phyloP scores from a whole-genome alignment of 2,888 invertebrate species.

The Amphipyra berbera region DNA sequence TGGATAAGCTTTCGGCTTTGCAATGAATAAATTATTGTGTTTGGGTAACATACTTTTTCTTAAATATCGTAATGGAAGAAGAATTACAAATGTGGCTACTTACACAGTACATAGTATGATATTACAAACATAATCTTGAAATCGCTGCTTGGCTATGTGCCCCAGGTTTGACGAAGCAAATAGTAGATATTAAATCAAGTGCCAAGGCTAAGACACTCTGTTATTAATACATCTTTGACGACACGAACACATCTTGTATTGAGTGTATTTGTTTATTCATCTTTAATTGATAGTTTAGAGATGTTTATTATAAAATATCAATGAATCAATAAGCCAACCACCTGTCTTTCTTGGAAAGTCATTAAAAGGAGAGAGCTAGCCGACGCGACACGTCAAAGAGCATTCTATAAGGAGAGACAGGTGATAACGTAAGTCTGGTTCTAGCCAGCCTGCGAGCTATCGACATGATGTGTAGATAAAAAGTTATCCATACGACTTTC shows the following conservation, averaged over 20 bases:
- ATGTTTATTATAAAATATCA: constrained; percentile 27
- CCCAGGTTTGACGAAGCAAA: constrained; percentile 49
- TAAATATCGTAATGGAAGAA: background rate
- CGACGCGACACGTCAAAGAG: constrained; percentile 64
- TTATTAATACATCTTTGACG: constrained; percentile 50
- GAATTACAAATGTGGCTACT: constrained; percentile 7
- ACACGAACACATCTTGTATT: constrained; percentile 5
- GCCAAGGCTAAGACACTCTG: constrained; percentile 61
- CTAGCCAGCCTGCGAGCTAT: constrained; percentile 59
- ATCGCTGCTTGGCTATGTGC: constrained; percentile 56
- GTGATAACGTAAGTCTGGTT: constrained; percentile 77
- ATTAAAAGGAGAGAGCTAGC: constrained; percentile 81
- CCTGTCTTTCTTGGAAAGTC: constrained; percentile 68
- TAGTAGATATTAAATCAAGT: constrained; percentile 58
- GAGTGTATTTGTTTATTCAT: constrained; percentile 3
- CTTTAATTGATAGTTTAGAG: constrained; percentile 1
- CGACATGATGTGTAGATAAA: constrained; percentile 70
- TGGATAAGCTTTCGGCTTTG: constrained; percentile 9
- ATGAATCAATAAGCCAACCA: constrained; percentile 31
- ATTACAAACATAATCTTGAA: constrained; percentile 36
- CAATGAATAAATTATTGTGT: constrained; percentile 15
- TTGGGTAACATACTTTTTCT: constrained; percentile 15
- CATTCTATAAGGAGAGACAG: constrained; percentile 73
- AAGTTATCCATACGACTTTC: constrained; percentile 79
- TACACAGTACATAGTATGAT: background rate